These are phyloP conservation scores for Parasteatoda lunata DNA, from an alignment of 2,888 invertebrate genomes.

Conservation along the genomic window DNA sequence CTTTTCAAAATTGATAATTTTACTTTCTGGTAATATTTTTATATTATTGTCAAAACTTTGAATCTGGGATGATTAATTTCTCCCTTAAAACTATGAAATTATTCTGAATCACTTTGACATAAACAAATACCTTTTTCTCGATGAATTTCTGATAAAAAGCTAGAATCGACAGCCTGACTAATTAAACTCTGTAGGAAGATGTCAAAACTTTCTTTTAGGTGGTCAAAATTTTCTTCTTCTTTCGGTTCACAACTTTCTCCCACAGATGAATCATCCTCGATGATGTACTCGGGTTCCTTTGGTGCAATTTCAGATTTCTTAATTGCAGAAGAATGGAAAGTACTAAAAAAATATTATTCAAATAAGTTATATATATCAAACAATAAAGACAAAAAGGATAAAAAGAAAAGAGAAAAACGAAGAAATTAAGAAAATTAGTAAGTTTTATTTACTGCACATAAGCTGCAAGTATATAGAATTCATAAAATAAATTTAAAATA, in stretches of 20 bases:
- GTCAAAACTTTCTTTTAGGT: constrained; percentile 90
- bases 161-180: constrained; percentile 90
- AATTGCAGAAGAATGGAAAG: neutral
- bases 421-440: no score
- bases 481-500: no score
- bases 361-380: no score
- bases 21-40: no score
- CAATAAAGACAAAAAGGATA: no score
- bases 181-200: constrained; percentile 93
- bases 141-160: constrained; percentile 90
- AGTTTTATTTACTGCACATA: no score
- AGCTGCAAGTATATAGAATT: no score
- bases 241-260: constrained; percentile 1
- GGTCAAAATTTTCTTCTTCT: constrained; percentile 71
- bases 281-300: neutral
- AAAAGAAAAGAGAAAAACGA: no score
- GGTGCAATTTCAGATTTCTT: neutral
- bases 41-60: no score
- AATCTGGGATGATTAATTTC: neutral
- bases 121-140: constrained; percentile 85
- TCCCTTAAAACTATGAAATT: neutral
- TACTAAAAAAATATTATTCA: no score
- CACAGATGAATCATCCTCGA: neutral
- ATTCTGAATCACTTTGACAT: no score
- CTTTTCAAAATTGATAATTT: no score